phyloP scores from a whole-genome alignment of 2,113 vertebrate species.

The Lanius ludovicianus region DNA sequence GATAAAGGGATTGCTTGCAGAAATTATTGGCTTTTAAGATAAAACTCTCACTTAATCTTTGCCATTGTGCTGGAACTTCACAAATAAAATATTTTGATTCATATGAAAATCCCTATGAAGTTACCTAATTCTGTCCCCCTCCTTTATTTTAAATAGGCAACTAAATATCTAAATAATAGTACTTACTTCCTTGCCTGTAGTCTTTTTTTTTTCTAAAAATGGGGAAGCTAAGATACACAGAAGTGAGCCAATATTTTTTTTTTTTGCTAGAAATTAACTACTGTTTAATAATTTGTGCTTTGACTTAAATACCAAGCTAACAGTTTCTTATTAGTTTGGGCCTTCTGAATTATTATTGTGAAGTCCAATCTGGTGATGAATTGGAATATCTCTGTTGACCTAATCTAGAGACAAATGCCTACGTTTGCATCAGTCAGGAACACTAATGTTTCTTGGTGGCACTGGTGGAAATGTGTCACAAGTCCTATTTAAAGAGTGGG shows the following conservation, averaged over 20 bases:
- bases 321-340: background rate
- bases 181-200: background rate
- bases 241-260: background rate
- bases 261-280: background rate
- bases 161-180: background rate
- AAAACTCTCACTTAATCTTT: background rate
- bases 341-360: background rate
- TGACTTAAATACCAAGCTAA: background rate
- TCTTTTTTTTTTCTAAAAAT: background rate
- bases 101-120: background rate
- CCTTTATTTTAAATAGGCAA: background rate
- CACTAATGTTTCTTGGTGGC: background rate
- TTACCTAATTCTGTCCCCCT: rapidly evolving
- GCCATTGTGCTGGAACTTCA: background rate
- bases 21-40: background rate
- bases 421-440: background rate
- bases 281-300: background rate
- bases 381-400: background rate
- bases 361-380: background rate
- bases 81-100: background rate
- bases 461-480: background rate
- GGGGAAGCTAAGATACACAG: background rate
- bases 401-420: background rate
- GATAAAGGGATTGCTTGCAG: background rate
- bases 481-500: background rate